Percentiles rank a stretch among this genome's conserved stretches.
These are phyloP conservation scores for Hermaeophaga mercurialis DNA, from an alignment of 2,888 invertebrate genomes.

Conservation along the genomic window DNA sequence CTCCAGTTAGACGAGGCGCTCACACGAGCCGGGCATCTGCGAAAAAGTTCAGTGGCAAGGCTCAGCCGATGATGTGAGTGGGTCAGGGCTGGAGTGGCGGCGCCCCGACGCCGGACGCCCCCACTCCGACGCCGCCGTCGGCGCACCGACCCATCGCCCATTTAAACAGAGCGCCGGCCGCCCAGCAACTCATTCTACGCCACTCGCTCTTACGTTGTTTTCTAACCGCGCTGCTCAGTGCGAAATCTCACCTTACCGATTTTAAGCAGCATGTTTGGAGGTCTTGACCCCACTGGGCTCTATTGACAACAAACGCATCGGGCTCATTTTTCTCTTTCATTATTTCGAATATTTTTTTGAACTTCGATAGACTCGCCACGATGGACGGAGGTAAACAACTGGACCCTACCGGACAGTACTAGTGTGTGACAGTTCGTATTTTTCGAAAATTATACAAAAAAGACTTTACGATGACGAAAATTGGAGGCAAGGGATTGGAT, in stretches of 20 bases:
- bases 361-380: constrained; percentile 33
- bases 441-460: constrained; percentile 21
- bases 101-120: constrained; percentile 52
- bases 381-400: constrained; percentile 57
- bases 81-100: constrained; percentile 54
- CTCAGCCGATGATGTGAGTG: constrained; percentile 52
- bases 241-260: constrained; percentile 24
- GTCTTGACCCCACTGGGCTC: constrained; percentile 55
- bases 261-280: constrained; percentile 47
- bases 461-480: constrained; percentile 24
- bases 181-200: constrained; percentile 28
- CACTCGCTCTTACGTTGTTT: constrained; percentile 27
- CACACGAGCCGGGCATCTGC: constrained; percentile 16
- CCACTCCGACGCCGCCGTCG: constrained; percentile 45
- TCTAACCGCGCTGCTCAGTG: constrained; percentile 23
- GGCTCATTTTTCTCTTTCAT: no score
- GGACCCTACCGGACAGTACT: constrained; percentile 53
- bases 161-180: constrained; percentile 48
- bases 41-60: constrained; percentile 54
- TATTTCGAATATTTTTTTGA: no score
- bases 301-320: constrained; percentile 44
- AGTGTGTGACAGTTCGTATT: constrained; percentile 30
- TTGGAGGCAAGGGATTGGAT: constrained; percentile 50
- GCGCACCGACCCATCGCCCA: constrained; percentile 49
- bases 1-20: constrained; percentile 20